A percentile compares a stretch with the other conserved stretches of the same genome.
phyloP scores from a whole-genome alignment of 2,888 invertebrate species.

The Argynnis bischoffii region DNA sequence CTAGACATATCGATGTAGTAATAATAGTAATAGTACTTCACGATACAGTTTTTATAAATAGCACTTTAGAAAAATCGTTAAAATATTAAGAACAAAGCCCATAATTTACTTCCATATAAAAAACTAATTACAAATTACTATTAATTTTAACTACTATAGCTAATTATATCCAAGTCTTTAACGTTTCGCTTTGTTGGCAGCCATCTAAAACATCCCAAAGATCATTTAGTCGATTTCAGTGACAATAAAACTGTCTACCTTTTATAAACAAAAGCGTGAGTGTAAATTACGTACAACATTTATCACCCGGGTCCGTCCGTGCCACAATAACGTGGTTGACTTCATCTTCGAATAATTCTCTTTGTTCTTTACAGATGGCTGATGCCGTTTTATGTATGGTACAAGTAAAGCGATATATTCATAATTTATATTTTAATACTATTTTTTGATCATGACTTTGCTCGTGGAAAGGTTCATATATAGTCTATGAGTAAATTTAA shows the following conservation, averaged over 20 bases:
- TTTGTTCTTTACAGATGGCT: conserved; percentile 73
- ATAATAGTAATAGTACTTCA: no score
- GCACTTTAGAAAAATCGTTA: no score
- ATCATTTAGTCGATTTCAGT: conserved; percentile 35
- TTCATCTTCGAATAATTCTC: conserved; percentile 81
- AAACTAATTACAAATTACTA: neutral
- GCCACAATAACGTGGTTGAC: conserved; percentile 80
- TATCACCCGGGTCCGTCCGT: conserved; percentile 66
- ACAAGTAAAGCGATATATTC: conserved; percentile 41
- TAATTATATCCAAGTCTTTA: neutral
- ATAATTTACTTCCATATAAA: neutral
- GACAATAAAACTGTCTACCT: conserved; percentile 46
- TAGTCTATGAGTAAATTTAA: no score
- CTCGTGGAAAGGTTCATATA: neutral
- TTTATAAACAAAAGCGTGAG: conserved; percentile 59
- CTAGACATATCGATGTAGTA: no score
- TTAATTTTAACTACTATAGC: neutral
- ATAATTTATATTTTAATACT: neutral
- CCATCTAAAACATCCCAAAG: conserved; percentile 26
- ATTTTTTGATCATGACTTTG: no score
- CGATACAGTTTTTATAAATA: no score
- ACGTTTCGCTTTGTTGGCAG: conserved; percentile 8
- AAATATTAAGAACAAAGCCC: no score
- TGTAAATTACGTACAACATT: conserved; percentile 77
- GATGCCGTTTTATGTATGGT: conserved; percentile 58